Percentiles rank a stretch among this genome's conserved stretches.
Evolutionary conservation across 2,113 vertebrate species (phyloP).

Genomic region (Alouatta palliata): DNA sequence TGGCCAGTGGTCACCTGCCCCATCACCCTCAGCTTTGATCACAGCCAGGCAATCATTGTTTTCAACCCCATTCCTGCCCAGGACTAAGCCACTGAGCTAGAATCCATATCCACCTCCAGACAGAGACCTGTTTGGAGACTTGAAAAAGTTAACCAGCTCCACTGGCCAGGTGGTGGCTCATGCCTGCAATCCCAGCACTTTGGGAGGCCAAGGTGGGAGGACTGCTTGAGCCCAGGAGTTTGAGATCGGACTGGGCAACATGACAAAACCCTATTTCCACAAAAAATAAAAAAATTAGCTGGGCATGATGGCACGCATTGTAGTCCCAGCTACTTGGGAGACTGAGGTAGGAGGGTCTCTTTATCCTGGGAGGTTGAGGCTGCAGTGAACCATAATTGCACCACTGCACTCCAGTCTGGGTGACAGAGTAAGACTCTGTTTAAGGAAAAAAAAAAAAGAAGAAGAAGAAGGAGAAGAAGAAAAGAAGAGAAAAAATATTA

Average conservation of each 20-base stretch:
- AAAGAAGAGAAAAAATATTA: too few species aligned
- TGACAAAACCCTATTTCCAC: neutral
- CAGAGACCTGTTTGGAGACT: neutral
- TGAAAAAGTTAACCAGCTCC: neutral
- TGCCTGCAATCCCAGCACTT: neutral
- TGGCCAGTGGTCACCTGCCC: neutral
- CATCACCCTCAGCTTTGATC: neutral
- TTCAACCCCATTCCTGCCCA: neutral
- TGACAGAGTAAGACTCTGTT: too few species aligned
- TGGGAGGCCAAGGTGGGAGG: neutral
- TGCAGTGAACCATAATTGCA: neutral
- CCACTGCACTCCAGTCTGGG: too few species aligned
- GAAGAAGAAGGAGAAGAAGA: too few species aligned
- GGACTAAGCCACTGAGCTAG: neutral
- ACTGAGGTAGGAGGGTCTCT: neutral
- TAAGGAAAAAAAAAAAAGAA: too few species aligned
- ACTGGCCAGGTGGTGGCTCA: neutral
- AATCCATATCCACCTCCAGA: neutral
- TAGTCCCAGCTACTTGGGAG: neutral
- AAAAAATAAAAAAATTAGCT: neutral
- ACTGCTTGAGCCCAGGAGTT: neutral
- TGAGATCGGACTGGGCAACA: neutral
- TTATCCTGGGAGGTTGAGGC: neutral
- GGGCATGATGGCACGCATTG: neutral
- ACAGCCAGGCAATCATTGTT: neutral